Evolutionary conservation across 2,113 vertebrate genomes (phyloP), one percentile per base, ranked within the genome.

Genomic region (Pomatorhinus ruficollis): DNA sequence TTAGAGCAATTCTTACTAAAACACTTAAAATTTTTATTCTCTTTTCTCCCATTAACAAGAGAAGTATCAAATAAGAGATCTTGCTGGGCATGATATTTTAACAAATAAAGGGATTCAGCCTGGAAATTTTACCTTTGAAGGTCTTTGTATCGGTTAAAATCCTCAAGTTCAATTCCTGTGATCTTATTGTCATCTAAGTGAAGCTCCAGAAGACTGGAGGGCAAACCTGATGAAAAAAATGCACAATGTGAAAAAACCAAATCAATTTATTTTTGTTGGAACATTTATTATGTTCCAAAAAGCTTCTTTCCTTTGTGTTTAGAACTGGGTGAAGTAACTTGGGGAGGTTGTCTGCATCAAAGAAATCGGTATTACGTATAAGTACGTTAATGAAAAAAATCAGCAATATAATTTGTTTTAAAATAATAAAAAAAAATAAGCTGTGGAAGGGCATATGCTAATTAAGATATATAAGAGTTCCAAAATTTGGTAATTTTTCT

Each of bases 171-270:
- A 6, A 99, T 98, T 91, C 98, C 97, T 42, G 98, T 96, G 88
- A 99, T 99, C 97, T 99, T 99, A 89, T 99, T 99, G 96, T 98
- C 99, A 85, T 99, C 99, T 97, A 99, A 97, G 74, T 99, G 99
- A 92, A 99, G 98, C 76, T 99, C 99, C 66, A 98, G 95, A 53
- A 99, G 98, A 57, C 98, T 98, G 30, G 99, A 94, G 42, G 99
- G 99, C 64, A 99, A 85, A 86, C 97, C 99, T 98, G 68, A 54
- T 70, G 65, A 39, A 88, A 90, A 49, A 90, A 83, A 80, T 18
- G 19, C 39, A 78, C 16, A 50, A 16, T 25, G 23, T 88, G 65
- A 97, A 64, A 85, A 84, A 92, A 82, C 45, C 25, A 33, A 70
- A 19, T 5, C 19, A 25, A 11, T 4, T 24, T 61, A 6, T 65